Conservation (phyloP, 2,113 vertebrate species). For the Gracilinanus agilis region DNA sequence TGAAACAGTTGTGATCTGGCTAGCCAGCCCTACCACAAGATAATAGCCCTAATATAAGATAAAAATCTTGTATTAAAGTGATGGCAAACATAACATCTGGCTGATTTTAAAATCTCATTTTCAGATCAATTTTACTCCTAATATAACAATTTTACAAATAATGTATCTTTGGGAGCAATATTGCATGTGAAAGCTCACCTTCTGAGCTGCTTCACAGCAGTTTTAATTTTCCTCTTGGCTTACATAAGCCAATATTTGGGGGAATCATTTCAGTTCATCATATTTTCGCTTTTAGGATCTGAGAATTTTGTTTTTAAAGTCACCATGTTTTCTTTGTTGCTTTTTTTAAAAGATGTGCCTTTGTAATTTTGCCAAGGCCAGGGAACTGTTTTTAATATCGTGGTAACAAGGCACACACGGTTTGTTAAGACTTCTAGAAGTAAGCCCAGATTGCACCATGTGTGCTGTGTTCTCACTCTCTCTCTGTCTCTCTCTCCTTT, state of each 20-base stretch:
- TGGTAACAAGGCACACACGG: neutral
- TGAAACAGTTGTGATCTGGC: neutral
- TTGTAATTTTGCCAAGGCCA: constrained; percentile 4
- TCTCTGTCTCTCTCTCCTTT: neutral
- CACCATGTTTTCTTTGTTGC: neutral
- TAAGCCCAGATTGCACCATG: neutral
- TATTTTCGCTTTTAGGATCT: neutral
- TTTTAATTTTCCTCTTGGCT: neutral
- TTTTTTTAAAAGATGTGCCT: neutral
- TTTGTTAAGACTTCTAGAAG: neutral
- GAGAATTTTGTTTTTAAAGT: constrained; percentile 3
- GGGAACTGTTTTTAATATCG: constrained; percentile 3
- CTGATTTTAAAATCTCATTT: neutral
- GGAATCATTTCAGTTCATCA: neutral
- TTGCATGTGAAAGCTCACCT: neutral
- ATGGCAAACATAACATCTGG: constrained; percentile 2
- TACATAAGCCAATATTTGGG: constrained; percentile 5
- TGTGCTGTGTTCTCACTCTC: neutral
- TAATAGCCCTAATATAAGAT: too few species aligned
- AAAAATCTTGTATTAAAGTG: neutral
- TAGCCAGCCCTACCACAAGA: neutral
- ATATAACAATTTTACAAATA: constrained; percentile 4
- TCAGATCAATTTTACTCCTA: neutral
- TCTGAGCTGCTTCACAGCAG: neutral
- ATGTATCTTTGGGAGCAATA: constrained; percentile 1